Evolutionary conservation across 2,888 invertebrate species (phyloP).

Genomic region (Trileptium ribeirensis): DNA sequence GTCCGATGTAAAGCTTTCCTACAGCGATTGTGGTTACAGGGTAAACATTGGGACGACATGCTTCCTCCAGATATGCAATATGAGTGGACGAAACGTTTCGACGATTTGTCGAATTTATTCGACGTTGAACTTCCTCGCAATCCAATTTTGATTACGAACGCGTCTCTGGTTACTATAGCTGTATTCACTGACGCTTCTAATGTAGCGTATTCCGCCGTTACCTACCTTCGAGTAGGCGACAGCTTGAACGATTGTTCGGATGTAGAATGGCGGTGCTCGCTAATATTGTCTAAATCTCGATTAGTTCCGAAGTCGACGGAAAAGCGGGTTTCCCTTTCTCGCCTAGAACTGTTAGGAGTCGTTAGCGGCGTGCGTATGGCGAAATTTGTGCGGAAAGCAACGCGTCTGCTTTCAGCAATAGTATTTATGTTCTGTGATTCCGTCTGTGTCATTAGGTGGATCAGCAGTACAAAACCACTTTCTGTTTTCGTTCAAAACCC

Average conservation of each 20-base stretch:
- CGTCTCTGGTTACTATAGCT: not conserved
- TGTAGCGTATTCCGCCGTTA: conserved; percentile 34
- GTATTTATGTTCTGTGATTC: conserved; percentile 34
- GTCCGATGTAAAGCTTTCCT: no score
- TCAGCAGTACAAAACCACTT: conserved; percentile 17
- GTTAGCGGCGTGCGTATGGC: conserved; percentile 22
- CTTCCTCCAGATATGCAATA: not conserved
- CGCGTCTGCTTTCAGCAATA: conserved; percentile 29
- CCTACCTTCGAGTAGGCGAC: conserved; percentile 29
- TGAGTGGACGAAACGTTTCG: not conserved
- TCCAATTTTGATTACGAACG: not conserved
- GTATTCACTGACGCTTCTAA: conserved; percentile 39
- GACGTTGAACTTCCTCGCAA: not conserved
- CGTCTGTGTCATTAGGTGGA: conserved; percentile 35
- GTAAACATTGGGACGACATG: not conserved
- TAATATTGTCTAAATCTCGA: conserved; percentile 32
- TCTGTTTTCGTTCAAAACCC: conserved; percentile 38
- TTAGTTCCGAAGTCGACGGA: conserved; percentile 38
- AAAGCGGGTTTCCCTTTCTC: conserved; percentile 35
- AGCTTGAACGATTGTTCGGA: not conserved
- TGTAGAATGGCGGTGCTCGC: not conserved
- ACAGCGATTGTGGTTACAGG: not conserved
- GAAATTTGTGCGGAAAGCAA: conserved; percentile 28
- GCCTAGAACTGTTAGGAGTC: conserved; percentile 22
- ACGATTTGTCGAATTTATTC: not conserved